Evolutionary conservation across 2,888 invertebrate genomes (phyloP), one percentile per base, ranked within the genome.

Genomic region (Anodontia alba): DNA sequence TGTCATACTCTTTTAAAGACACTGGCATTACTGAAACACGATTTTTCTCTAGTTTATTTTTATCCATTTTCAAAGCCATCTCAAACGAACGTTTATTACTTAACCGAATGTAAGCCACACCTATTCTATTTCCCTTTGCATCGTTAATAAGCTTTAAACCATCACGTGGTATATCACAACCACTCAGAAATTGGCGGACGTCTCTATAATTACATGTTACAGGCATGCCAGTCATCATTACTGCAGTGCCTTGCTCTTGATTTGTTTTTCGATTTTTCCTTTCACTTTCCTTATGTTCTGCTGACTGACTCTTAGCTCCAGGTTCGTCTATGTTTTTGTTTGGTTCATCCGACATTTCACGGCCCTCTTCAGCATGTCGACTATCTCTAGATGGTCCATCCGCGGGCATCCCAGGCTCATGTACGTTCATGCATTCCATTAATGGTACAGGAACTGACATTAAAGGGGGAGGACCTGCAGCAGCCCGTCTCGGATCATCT

Each of bases 141-240:
- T 98, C 97, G 91, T 97, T 97, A 17, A 98, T 96, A 94, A 98
- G 96, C 94, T 98, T 98, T 71, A 98, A 96, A 20, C 98, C 98
- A 90, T 97, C 97, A 89, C 96, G 97, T 66, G 97, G 96, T 80
- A 98, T 97, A 84, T 95, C 96, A 62, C 96, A 94, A 62, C 97
- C 97, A 7, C 96, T 96, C 94, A 98, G 98, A 91, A 98, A 97
- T 74, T 97, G 96, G 17, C 98, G 95, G 0, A 98, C 95, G 91
- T 98, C 98, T 51, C 96, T 96, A 93, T 97, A 97, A 66, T 96
- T 96, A 0, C 97, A 96, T 84, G 95, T 95, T 26, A 96, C 95
- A 5, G 97, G 97, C 92, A 98, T 75, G 57, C 78, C 80, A 66
- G 76, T 76, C 0, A 86, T 73, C 23, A 73, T 43, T 12, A 88